phyloP scores from a whole-genome alignment of 2,113 vertebrate species.

The Pelmatolapia mariae region DNA sequence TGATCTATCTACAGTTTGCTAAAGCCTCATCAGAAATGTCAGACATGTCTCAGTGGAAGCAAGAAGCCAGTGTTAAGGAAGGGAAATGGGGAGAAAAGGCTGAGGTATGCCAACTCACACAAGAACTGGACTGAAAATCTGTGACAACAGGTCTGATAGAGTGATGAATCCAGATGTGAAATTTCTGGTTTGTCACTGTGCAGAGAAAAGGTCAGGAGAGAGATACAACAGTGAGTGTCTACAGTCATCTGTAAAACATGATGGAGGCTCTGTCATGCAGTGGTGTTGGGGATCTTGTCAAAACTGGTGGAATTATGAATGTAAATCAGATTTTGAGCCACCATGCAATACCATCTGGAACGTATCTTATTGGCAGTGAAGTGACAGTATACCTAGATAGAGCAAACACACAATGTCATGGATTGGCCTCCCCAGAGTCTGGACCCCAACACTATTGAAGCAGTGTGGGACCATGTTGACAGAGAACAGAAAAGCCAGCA shows the following conservation, averaged over 20 bases:
- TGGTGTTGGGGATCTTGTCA: neutral
- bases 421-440: neutral
- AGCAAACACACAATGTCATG: neutral
- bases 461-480: neutral
- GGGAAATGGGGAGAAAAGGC: neutral
- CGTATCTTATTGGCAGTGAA: neutral
- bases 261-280: neutral
- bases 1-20: neutral
- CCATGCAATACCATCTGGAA: neutral
- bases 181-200: neutral
- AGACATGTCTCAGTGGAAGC: neutral
- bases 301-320: neutral
- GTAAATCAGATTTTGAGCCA: neutral
- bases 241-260: neutral
- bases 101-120: neutral
- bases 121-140: neutral
- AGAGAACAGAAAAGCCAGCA: neutral
- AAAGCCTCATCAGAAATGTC: neutral
- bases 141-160: neutral
- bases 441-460: neutral
- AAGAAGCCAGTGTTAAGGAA: neutral
- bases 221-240: neutral
- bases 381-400: neutral
- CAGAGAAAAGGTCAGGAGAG: neutral
- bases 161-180: neutral